phyloP scores from a whole-genome alignment of 2,888 invertebrate species.

The Xestobium rufovillosum region DNA sequence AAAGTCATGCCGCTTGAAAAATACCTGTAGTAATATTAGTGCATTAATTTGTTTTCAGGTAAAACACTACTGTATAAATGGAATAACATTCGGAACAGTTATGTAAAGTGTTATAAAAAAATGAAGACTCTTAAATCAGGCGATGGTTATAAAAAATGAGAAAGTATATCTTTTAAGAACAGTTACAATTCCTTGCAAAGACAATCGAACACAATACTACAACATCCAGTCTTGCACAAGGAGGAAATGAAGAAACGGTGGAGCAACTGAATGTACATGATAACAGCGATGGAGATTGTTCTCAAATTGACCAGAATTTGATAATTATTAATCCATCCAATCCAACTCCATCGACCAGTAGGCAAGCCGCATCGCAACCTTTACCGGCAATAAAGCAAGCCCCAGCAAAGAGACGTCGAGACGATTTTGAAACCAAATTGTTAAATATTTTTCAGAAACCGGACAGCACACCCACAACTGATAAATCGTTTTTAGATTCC shows the following conservation, averaged over 20 bases:
- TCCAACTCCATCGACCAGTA: conserved; percentile 5
- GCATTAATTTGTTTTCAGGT: conserved; percentile 7
- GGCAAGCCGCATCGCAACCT: conserved; percentile 1
- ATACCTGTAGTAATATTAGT: conserved; percentile 25
- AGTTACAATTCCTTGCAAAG: conserved; percentile 7
- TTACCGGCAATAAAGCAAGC: conserved; percentile 3
- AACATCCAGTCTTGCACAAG: not conserved
- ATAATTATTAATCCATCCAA: conserved; percentile 5
- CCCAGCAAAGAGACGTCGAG: too few relatives aligned
- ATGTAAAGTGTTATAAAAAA: conserved; percentile 11
- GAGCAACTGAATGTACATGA: too few relatives aligned
- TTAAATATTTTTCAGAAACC: conserved; percentile 7
- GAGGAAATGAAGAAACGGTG: too few relatives aligned
- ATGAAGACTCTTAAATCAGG: conserved; percentile 5
- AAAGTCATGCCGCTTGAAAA: conserved; percentile 29
- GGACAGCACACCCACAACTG: not conserved
- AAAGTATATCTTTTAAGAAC: conserved; percentile 11
- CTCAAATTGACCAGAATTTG: conserved; percentile 3
- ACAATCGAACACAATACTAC: conserved; percentile 5
- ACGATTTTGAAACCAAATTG: conserved; percentile 9
- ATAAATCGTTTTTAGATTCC: conserved; percentile 9
- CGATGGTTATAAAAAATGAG: conserved; percentile 8
- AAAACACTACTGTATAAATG: conserved; percentile 6
- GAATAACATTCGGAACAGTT: conserved; percentile 9
- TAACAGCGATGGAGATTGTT: not conserved